phyloP scores from a whole-genome alignment of 2,113 vertebrate species.

The Anoura caudifer region DNA sequence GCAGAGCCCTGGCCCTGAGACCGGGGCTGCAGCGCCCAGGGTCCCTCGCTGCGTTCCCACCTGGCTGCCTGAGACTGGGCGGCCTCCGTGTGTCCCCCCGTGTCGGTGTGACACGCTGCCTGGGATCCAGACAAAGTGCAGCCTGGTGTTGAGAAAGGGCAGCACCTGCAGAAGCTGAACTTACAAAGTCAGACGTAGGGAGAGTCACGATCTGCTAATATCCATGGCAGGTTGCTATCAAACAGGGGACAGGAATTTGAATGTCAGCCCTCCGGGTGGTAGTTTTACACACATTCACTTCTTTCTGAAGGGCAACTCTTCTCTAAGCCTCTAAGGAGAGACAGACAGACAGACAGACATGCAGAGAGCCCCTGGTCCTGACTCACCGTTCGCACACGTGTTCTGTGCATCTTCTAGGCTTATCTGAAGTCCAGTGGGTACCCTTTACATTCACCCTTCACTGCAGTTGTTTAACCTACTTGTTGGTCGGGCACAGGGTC shows the following conservation, averaged over 20 bases:
- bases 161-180: no score
- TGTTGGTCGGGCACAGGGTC: background rate
- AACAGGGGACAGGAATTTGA: background rate
- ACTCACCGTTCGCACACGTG: background rate
- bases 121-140: background rate
- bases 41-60: background rate
- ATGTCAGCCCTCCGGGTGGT: background rate
- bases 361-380: rapidly evolving
- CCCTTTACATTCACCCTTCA: background rate
- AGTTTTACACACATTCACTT: background rate
- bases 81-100: no score
- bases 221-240: background rate
- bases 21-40: background rate
- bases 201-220: background rate
- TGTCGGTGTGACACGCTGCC: no score
- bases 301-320: background rate
- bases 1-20: background rate
- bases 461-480: background rate
- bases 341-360: background rate
- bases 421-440: background rate
- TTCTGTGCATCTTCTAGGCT: background rate
- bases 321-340: background rate
- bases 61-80: background rate
- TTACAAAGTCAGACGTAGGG: background rate
- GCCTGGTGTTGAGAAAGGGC: background rate